Base-by-base conservation (phyloP, 2,888 invertebrate species). In the Mystacides longicornis region DNA sequence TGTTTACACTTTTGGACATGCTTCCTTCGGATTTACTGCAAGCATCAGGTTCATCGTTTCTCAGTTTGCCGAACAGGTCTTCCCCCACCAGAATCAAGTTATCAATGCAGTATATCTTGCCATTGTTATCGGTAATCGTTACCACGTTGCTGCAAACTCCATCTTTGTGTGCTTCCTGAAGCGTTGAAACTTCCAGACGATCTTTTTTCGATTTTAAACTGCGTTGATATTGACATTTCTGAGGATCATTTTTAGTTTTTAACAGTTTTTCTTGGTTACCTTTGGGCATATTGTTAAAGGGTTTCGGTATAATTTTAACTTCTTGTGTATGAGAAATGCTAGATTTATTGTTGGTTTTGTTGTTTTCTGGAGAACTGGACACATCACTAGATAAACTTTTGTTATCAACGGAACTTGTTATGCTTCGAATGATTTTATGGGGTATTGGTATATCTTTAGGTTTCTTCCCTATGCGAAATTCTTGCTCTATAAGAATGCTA, bases 61-160 rank as follows among this genome's bases (percentile, higher is more conserved):
- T 18, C 18, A 59, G 42, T 31, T 45, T 55, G 19, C 54, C 47
- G 23, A 61, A 46, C 19, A 61, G 54, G 16, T 59, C 59, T 45
- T 61, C 59, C n/a, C 49, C 57, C n/a, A 61, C 57, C 33, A 61
- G 55, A 21, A 61, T 53, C 23, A 61, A 49, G 47, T 59, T 61
- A 43, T 61, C 61, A 23, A 61, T 58, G 43, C 61, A 61, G 50
- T 54, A 61, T 19, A 61, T 57, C 48, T 55, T 57, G 18, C 61
- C 61, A 33, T 61, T 57, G 51, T 60, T 56, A 43, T 61, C 61
- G 3, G 61, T 57, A 37, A 61, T 57, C 11, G 59, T 59, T 14
- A 61, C 58, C 16, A 61, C 49, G 14, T 52, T 45, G 22, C 43
- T 50, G 19, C 51, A 51, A 5, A 19, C 16, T 9, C 33, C 37